These are phyloP conservation scores for Clostera curtula DNA, from an alignment of 2,888 invertebrate genomes.

Conservation along the genomic window DNA sequence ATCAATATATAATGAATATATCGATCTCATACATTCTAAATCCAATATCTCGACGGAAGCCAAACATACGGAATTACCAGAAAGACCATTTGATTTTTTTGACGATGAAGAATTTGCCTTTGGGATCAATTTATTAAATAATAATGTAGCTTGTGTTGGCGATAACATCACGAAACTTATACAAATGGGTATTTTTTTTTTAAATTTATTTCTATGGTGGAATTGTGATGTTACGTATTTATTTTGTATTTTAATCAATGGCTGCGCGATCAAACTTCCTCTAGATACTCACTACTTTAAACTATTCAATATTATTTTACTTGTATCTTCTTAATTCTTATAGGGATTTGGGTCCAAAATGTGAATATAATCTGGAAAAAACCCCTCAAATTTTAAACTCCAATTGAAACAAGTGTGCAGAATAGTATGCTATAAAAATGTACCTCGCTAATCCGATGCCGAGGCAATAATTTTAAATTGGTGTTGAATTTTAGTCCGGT, in stretches of 20 bases:
- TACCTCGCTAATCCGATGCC: too few relatives aligned
- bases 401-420: too few relatives aligned
- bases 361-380: too few relatives aligned
- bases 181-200: constrained; percentile 49
- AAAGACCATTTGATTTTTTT: constrained; percentile 58
- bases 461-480: too few relatives aligned
- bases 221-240: constrained; percentile 5
- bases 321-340: too few relatives aligned
- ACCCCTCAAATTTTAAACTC: too few relatives aligned
- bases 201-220: not conserved
- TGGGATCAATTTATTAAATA: constrained; percentile 58
- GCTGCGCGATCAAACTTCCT: not conserved
- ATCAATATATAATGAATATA: constrained; percentile 46
- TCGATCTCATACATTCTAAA: constrained; percentile 51
- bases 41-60: constrained; percentile 39
- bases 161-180: constrained; percentile 58
- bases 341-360: too few relatives aligned
- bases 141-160: constrained; percentile 64
- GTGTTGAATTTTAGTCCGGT: too few relatives aligned
- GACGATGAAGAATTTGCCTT: constrained; percentile 65
- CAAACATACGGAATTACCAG: constrained; percentile 40
- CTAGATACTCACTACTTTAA: too few relatives aligned
- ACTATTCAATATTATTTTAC: too few relatives aligned
- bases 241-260: not conserved
- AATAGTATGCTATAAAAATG: too few relatives aligned